Base-by-base conservation (phyloP, 2,113 vertebrate species). In the Clinocottus analis region DNA sequence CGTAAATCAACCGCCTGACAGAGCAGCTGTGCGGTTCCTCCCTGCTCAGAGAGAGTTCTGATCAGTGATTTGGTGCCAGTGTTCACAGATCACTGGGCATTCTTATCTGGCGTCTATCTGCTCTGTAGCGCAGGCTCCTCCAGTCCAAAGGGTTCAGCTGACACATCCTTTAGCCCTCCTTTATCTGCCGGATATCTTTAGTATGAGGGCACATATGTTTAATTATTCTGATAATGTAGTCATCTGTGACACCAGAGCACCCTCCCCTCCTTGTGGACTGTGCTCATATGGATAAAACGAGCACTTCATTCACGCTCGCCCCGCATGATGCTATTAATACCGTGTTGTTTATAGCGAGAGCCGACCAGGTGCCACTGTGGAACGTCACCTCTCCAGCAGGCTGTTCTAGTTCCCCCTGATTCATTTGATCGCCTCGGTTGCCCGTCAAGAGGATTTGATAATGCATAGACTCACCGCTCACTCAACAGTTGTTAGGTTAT, bases 91-190 rank as follows among this genome's bases (percentile, higher is more conserved):
- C 68, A 62, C 39, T 72, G 2, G 69, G 39, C 10, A 29, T 69
- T 61, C 76, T 88, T 91, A 91, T 90, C 88, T 37, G 21, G 11
- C 31, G 19, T 80, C 64, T 86, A 83, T 89, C 89, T 85, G 1
- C 51, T 76, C 78, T 70, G 33, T n/a, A n/a, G n/a, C n/a, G n/a
- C n/a, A n/a, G n/a, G n/a, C n/a, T n/a, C n/a, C n/a, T n/a, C n/a
- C 80, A 37, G n/a, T 80, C 80, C 79, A 85, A 56, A 71, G 39
- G 33, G 17, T 63, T 61, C 27, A 49, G 21, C 41, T 69, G 10
- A 55, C 56, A 74, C 53, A 83, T 68, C 66, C 89, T 92, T 90
- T 90, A n/a, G 89, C 70, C 80, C 91, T 80, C 61, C 61, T 80
- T 83, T 89, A 89, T 90, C 77, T 67, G 10, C 25, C 0, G 1